These are phyloP conservation scores for Amiota minor DNA, from an alignment of 2,888 invertebrate genomes.

Conservation along the genomic window DNA sequence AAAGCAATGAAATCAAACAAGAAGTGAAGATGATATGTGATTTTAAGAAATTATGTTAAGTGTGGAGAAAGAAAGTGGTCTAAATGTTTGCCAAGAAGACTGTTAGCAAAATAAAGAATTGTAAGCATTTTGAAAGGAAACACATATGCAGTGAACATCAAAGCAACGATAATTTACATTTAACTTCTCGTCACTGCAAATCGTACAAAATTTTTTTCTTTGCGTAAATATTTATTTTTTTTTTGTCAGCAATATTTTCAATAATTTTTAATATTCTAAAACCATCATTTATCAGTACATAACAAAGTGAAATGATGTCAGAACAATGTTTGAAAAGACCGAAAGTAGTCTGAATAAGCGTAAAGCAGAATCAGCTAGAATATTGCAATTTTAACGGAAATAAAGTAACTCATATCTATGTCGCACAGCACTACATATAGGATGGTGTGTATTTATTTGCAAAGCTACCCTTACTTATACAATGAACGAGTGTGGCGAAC, in stretches of 20 bases:
- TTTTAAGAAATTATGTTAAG: too few relatives aligned
- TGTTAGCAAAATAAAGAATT: too few relatives aligned
- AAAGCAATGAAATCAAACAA: too few relatives aligned
- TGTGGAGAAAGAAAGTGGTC: too few relatives aligned
- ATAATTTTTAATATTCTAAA: slow-evolving; percentile 60
- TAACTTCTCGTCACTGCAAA: slow-evolving; percentile 48
- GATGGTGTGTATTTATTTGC: slow-evolving; percentile 16
- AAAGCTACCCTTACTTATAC: slow-evolving; percentile 4
- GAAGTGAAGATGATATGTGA: too few relatives aligned
- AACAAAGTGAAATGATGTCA: slow-evolving; percentile 52
- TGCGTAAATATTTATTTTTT: slow-evolving; percentile 69
- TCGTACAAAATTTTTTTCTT: slow-evolving; percentile 50
- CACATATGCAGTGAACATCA: slow-evolving; percentile 49
- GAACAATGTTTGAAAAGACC: neutral
- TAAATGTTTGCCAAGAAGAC: too few relatives aligned
- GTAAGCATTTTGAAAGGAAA: too few relatives aligned
- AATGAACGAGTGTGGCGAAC: neutral
- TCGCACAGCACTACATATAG: slow-evolving; percentile 18
- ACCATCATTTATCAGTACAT: slow-evolving; percentile 57
- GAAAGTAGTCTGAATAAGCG: neutral
- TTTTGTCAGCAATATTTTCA: slow-evolving; percentile 71
- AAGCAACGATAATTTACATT: slow-evolving; percentile 60
- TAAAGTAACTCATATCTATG: slow-evolving; percentile 23
- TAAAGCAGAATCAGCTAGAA: slow-evolving; percentile 29
- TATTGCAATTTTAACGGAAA: slow-evolving; percentile 28